A percentile compares a stretch with the other conserved stretches of the same genome.
These are phyloP conservation scores for Euphydryas editha DNA, from an alignment of 2,888 invertebrate genomes.

Conservation along the genomic window DNA sequence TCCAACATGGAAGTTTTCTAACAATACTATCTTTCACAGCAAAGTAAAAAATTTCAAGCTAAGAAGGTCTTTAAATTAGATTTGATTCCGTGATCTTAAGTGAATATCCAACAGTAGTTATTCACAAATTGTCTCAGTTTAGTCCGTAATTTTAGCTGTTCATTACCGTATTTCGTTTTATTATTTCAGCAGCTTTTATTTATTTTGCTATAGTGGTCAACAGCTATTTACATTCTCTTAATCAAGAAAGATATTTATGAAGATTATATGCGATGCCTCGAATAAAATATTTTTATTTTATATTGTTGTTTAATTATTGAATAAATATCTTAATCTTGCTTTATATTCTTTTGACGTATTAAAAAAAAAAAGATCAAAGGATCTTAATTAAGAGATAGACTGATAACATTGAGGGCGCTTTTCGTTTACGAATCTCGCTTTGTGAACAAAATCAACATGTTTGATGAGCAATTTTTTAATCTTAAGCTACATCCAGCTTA, in stretches of 20 bases:
- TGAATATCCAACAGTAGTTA: too few relatives aligned
- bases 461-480: conserved; percentile 18
- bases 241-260: conserved; percentile 48
- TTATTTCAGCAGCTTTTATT: conserved; percentile 17
- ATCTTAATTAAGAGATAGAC: background rate
- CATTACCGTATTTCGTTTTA: background rate
- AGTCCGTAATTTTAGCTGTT: background rate
- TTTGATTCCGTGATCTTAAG: too few relatives aligned
- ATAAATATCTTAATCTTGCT: conserved; percentile 10
- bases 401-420: conserved; percentile 10
- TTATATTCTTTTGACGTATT: background rate
- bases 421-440: conserved; percentile 19
- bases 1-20: too few relatives aligned
- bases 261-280: background rate
- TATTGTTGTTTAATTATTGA: conserved; percentile 2
- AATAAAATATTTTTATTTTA: background rate
- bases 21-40: too few relatives aligned
- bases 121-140: background rate
- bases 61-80: too few relatives aligned
- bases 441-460: conserved; percentile 33
- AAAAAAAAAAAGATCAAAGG: background rate
- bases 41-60: too few relatives aligned
- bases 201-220: conserved; percentile 56
- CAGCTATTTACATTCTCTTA: conserved; percentile 50
- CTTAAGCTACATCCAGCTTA: background rate